Evolutionary conservation across 30 jellyfish, hydroid and myxozoan genomes (phyloP).

Genomic region (Hydractinia echinata): DNA sequence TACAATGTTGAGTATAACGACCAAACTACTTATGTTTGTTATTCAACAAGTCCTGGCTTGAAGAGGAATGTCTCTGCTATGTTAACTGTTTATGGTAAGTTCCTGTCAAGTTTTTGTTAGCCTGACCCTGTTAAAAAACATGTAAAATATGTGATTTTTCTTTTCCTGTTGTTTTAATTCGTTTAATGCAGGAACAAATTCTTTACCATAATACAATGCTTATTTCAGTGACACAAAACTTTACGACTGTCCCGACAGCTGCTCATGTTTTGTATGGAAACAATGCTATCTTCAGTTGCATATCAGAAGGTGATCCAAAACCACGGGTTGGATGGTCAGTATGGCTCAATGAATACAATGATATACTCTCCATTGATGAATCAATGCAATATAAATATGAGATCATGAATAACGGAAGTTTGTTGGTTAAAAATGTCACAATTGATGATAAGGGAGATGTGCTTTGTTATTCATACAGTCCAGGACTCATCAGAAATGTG

Average conservation of each 20-base stretch:
- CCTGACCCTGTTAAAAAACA: too few relatives aligned
- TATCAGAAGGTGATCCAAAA: conserved; percentile 67
- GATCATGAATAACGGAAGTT: conserved; percentile 33
- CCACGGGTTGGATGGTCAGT: conserved; percentile 62
- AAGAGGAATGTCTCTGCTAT: conserved; percentile 56
- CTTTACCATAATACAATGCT: background rate
- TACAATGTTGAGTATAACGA: conserved; percentile 43
- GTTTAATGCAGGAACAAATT: too few relatives aligned
- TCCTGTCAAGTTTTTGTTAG: background rate
- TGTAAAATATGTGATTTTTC: too few relatives aligned
- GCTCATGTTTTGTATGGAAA: conserved; percentile 54
- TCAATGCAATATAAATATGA: background rate
- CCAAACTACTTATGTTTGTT: conserved; percentile 58
- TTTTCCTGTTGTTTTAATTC: too few relatives aligned
- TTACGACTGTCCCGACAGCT: conserved; percentile 40
- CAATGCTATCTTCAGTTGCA: conserved; percentile 49
- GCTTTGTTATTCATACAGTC: conserved; percentile 72
- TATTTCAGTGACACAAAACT: conserved; percentile 65
- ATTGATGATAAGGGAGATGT: conserved; percentile 56
- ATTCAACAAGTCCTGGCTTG: conserved; percentile 80
- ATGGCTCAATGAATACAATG: background rate
- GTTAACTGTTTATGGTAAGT: conserved; percentile 79
- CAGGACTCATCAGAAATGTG: conserved; percentile 62
- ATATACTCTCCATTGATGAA: conserved; percentile 8
- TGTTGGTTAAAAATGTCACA: conserved; percentile 42